These are phyloP conservation scores for Parazoanthus darwini DNA, from an alignment of 92 coral and sea anemone genomes.

Conservation along the genomic window DNA sequence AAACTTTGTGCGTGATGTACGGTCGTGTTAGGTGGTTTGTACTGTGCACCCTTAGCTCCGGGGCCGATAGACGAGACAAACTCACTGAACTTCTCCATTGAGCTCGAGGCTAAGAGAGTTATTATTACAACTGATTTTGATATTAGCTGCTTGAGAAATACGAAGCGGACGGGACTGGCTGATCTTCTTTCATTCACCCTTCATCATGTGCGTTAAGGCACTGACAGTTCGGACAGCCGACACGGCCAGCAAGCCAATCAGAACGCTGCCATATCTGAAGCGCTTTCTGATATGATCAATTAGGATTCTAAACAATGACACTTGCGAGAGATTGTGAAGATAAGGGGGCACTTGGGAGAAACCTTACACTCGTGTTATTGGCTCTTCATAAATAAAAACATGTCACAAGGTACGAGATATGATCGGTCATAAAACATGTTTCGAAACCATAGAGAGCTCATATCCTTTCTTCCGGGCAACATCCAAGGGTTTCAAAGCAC, in stretches of 20 bases:
- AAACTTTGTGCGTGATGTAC: constrained; percentile 56
- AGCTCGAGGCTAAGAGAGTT: constrained; percentile 43
- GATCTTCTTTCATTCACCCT: constrained; percentile 38
- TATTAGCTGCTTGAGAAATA: constrained; percentile 41
- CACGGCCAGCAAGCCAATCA: constrained; percentile 47
- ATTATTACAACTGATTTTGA: constrained; percentile 41
- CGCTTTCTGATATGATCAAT: constrained; percentile 31
- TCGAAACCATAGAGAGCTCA: constrained; percentile 2
- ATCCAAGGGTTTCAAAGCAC: neutral
- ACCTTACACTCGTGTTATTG: constrained; percentile 34
- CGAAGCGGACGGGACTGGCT: constrained; percentile 2
- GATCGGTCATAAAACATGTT: constrained; percentile 15
- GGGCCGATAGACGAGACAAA: constrained; percentile 82
- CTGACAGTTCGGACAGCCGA: constrained; percentile 60
- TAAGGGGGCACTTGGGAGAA: constrained; percentile 46
- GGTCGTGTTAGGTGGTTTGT: constrained; percentile 53
- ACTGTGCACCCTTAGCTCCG: constrained; percentile 53
- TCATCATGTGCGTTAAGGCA: constrained; percentile 50
- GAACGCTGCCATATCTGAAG: constrained; percentile 39
- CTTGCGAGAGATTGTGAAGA: constrained; percentile 51
- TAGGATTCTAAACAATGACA: constrained; percentile 44
- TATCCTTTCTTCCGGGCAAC: neutral
- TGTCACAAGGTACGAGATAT: constrained; percentile 35
- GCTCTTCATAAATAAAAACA: constrained; percentile 36
- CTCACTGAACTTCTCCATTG: constrained; percentile 92